Evolutionary conservation across 2,888 invertebrate genomes (phyloP).

Genomic region (Anorthoa munda): DNA sequence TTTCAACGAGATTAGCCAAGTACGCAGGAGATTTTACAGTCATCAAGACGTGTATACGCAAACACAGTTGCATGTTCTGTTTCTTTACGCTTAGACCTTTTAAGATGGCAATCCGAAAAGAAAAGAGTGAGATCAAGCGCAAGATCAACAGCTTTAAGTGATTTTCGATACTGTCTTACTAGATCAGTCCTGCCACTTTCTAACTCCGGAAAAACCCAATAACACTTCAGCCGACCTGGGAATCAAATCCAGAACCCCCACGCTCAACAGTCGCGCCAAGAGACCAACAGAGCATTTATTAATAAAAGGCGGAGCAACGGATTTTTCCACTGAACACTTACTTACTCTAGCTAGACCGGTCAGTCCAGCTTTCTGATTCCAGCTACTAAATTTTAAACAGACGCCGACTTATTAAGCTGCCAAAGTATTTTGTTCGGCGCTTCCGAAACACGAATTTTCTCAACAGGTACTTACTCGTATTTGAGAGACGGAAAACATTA

Average conservation of each 20-base stretch:
- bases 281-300: too few relatives aligned
- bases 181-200: too few relatives aligned
- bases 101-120: not conserved
- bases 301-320: not conserved
- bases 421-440: conserved; percentile 47
- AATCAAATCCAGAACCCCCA: not conserved
- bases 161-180: not conserved
- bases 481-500: conserved; percentile 39
- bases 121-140: too few relatives aligned
- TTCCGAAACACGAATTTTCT: conserved; percentile 32
- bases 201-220: not conserved
- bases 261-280: too few relatives aligned
- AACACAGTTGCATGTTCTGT: not conserved
- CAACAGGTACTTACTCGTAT: conserved; percentile 10
- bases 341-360: conserved; percentile 5
- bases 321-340: not conserved
- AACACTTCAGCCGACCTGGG: not conserved
- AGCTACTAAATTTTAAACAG: conserved; percentile 24
- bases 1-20: not conserved
- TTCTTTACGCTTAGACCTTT: not conserved
- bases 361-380: conserved; percentile 17
- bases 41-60: not conserved
- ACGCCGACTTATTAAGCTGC: conserved; percentile 32
- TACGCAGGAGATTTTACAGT: too few relatives aligned
- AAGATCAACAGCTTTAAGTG: not conserved